Conservation (phyloP, 2,797 vertebrate species). For the Schizothorax lantsangensis region DNA sequence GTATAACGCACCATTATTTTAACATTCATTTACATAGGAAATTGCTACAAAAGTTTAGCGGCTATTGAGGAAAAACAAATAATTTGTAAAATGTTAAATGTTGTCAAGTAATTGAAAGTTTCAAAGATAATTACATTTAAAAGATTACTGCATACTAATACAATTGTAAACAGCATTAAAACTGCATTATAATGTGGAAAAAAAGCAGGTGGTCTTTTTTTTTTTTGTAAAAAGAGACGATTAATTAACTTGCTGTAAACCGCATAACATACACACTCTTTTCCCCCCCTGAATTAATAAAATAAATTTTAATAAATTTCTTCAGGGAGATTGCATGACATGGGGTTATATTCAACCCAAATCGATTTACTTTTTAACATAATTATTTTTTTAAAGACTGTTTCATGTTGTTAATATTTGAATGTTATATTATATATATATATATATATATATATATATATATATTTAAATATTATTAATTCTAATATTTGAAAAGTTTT, state of each 20-base stretch:
- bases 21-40: background rate
- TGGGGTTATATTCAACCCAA: too few relatives aligned
- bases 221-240: background rate
- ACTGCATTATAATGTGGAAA: background rate
- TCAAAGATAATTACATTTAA: background rate
- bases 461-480: background rate
- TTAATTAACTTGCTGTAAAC: too few relatives aligned
- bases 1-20: background rate
- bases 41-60: background rate
- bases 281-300: rapidly evolving
- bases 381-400: too few relatives aligned
- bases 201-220: background rate
- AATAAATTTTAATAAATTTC: background rate
- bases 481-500: constrained; percentile 4
- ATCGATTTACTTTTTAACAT: background rate
- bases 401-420: background rate
- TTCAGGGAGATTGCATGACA: background rate
- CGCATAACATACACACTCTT: background rate
- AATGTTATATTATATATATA: background rate
- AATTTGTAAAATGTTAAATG: background rate
- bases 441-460: too few relatives aligned
- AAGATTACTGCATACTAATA: background rate
- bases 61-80: background rate
- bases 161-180: background rate
- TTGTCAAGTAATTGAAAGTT: background rate